Evolutionary conservation across 2,888 invertebrate species (phyloP).

Genomic region (Eupithecia exiguata): DNA sequence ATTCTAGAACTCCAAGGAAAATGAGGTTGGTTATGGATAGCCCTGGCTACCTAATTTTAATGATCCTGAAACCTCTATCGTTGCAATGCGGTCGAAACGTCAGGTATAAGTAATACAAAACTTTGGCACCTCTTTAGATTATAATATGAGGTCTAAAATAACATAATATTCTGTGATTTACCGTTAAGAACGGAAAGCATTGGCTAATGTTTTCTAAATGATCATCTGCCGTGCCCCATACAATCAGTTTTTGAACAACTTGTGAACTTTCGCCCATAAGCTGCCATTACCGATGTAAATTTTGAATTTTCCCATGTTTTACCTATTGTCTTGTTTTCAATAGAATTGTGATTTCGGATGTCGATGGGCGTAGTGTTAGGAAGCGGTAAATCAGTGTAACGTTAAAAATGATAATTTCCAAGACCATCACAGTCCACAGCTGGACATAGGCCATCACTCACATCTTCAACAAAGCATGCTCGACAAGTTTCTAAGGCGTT

Average conservation of each 20-base stretch:
- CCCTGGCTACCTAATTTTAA: too few species aligned
- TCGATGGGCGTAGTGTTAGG: not conserved
- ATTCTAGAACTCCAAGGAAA: too few species aligned
- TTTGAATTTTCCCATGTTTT: constrained; percentile 20
- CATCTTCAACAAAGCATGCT: too few species aligned
- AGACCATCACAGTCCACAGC: too few species aligned
- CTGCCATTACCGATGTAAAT: constrained; percentile 31
- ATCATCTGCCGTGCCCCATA: constrained; percentile 25
- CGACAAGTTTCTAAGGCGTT: too few species aligned
- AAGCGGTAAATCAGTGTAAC: not conserved
- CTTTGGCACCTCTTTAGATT: not conserved
- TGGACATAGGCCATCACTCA: too few species aligned
- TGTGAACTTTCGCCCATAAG: constrained; percentile 19
- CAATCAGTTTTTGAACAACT: constrained; percentile 20
- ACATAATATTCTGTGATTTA: not conserved
- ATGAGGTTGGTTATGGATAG: too few species aligned
- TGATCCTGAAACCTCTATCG: too few species aligned
- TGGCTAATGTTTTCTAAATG: constrained; percentile 30
- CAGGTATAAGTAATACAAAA: too few species aligned
- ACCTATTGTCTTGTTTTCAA: constrained; percentile 23
- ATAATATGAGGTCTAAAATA: not conserved
- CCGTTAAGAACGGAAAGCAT: constrained; percentile 18
- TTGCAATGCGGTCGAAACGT: too few species aligned
- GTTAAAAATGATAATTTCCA: not conserved
- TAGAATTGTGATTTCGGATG: not conserved